phyloP scores from a whole-genome alignment of 2,797 vertebrate species.

The Zenarchopterus dispar region DNA sequence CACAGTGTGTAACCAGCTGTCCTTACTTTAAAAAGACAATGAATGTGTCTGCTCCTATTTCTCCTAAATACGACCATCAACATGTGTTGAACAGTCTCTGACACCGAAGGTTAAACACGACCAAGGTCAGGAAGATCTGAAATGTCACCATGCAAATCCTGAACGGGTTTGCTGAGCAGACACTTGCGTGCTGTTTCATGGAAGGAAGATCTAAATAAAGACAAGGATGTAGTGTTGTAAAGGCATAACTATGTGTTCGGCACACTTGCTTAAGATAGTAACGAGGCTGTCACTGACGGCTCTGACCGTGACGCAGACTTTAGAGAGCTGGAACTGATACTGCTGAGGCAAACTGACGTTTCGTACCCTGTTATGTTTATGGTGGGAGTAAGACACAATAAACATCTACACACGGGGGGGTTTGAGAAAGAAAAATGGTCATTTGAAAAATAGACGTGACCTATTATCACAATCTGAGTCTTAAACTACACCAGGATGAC shows the following conservation, averaged over 20 bases:
- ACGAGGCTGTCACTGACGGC: slow-evolving; percentile 26
- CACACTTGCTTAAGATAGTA: slow-evolving; percentile 68
- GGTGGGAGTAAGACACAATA: slow-evolving; percentile 19
- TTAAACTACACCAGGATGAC: neutral
- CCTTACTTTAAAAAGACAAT: slow-evolving; percentile 1
- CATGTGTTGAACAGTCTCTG: slow-evolving; percentile 1
- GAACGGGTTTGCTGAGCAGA: slow-evolving; percentile 31
- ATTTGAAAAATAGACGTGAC: neutral
- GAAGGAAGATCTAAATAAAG: slow-evolving; percentile 68
- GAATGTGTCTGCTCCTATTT: neutral
- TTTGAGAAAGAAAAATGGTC: no score
- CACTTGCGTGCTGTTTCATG: slow-evolving; percentile 31
- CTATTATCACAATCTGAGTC: neutral
- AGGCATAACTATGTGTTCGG: slow-evolving; percentile 70
- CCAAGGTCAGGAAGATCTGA: slow-evolving; percentile 24
- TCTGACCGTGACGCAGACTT: slow-evolving; percentile 53
- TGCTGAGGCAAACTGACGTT: slow-evolving; percentile 10
- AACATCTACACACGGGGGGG: no score
- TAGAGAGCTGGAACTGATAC: slow-evolving; percentile 36
- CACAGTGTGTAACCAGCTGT: slow-evolving; percentile 24
- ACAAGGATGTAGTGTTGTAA: slow-evolving; percentile 54
- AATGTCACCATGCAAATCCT: slow-evolving; percentile 41
- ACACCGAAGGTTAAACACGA: neutral
- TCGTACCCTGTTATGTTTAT: slow-evolving; percentile 26
- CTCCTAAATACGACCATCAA: neutral